Evolutionary conservation across 2,113 vertebrate species (phyloP), one percentile per base, ranked within the genome.

Genomic region (Acrocephalus arundinaceus): DNA sequence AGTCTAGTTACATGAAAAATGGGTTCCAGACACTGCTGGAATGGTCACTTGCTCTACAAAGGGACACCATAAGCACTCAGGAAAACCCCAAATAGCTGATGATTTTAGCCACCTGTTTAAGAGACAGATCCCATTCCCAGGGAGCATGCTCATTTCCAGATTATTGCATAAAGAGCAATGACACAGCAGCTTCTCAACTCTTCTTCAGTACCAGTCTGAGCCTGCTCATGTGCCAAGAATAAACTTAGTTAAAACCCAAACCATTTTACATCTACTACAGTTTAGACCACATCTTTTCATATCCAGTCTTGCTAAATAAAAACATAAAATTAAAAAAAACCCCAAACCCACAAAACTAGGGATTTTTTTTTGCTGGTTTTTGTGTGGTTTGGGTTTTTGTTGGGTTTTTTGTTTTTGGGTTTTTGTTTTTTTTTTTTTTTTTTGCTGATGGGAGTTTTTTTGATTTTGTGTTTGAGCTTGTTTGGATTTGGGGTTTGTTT

Each of bases 261-360:
- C 7, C 6, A 52, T 75, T 62, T 78, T 65, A 41, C 11, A 75
- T 30, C 65, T 62, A 11, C 49, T 41, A 13, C 30, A 37, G 22
- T 66, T 80, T 31, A 17, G 41, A 62, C 11, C 13, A n/a, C 2
- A 28, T 3, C 28, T 82, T 55, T 82, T 21, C 22, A 15, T 28
- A n/a, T 31, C 58, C 7, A 43, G 10, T 35, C 31, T 81, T 77
- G 18, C 9, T 48, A 66, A 59, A 11, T 62, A 71, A 51, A 87
- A 81, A 51, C 9, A 45, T 1, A 46, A 77, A 37, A 9, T 17
- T 9, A 7, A 9, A 12, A 65, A 68, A 0, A 27, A 3, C 1
- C 57, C 22, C 4, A 35, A 31, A 52, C 35, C 31, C 41, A 49
- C 5, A 43, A 5, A 71, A 14, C 2, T 16, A 49, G 11, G 7